Evolutionary conservation across 2,888 invertebrate species (phyloP).

Genomic region (Drosophila meridionalis): DNA sequence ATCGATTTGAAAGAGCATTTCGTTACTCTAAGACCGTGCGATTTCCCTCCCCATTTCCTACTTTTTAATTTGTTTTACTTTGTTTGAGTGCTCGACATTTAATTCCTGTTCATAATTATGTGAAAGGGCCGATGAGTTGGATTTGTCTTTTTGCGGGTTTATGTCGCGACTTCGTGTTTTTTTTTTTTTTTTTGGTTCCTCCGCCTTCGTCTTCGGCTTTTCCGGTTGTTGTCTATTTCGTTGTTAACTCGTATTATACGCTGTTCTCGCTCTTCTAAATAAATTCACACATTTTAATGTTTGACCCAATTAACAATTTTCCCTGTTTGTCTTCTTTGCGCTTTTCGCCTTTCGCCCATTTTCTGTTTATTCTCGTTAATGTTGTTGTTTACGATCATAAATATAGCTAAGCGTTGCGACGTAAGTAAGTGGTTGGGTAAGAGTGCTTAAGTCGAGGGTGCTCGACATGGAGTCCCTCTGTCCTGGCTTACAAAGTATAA

Average conservation of each 20-base stretch:
- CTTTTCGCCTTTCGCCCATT: neutral
- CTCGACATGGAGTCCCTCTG: neutral
- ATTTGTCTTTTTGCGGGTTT: slow-evolving; percentile 48
- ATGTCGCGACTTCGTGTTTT: neutral
- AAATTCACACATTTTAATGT: slow-evolving; percentile 64
- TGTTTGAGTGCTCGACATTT: slow-evolving; percentile 51
- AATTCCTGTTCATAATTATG: slow-evolving; percentile 69
- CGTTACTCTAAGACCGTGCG: neutral
- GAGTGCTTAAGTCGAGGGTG: neutral
- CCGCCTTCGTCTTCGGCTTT: neutral
- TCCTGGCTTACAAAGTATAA: neutral
- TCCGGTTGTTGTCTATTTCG: slow-evolving; percentile 1
- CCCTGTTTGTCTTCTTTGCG: slow-evolving; percentile 4
- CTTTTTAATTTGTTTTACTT: neutral
- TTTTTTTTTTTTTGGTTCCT: too few relatives aligned
- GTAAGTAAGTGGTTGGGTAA: neutral
- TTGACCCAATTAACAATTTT: slow-evolving; percentile 56
- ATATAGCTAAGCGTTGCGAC: slow-evolving; percentile 11
- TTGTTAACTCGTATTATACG: slow-evolving; percentile 40
- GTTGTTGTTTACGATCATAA: slow-evolving; percentile 38
- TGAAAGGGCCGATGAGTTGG: slow-evolving; percentile 44
- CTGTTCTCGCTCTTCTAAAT: slow-evolving; percentile 33
- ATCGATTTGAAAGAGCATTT: neutral
- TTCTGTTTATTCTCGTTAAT: slow-evolving; percentile 19
- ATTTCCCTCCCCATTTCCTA: neutral